phyloP scores from a whole-genome alignment of 2,113 vertebrate genomes.

The Stercorarius parasiticus region DNA sequence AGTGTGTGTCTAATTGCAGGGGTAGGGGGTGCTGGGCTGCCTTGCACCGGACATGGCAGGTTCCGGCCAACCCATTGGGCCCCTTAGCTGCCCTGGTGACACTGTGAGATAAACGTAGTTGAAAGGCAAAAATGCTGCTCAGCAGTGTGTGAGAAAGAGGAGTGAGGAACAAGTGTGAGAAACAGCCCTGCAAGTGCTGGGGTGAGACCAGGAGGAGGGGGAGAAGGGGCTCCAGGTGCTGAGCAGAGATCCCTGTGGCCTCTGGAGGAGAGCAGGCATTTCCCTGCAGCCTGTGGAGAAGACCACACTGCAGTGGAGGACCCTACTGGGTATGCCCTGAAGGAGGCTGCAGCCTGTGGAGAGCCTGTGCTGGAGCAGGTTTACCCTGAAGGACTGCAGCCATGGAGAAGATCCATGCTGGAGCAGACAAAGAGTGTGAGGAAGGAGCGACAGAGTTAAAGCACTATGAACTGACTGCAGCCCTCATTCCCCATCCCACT shows the following conservation, averaged over 20 bases:
- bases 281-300: neutral
- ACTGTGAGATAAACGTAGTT: too few relatives aligned
- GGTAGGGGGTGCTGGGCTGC: rapidly evolving
- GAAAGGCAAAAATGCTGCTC: neutral
- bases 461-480: neutral
- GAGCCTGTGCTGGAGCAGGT: neutral
- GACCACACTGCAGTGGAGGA: neutral
- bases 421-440: neutral
- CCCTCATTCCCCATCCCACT: neutral
- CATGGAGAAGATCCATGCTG: neutral
- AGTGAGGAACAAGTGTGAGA: neutral
- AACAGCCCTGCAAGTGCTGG: rapidly evolving
- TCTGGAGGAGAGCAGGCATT: neutral
- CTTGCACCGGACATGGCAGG: rapidly evolving
- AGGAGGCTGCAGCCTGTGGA: neutral
- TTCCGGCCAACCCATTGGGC: rapidly evolving
- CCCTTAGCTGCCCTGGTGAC: too few relatives aligned
- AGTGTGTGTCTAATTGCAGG: rapidly evolving
- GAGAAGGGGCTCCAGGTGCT: rapidly evolving
- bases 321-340: neutral
- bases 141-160: neutral
- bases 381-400: neutral
- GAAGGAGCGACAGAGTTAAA: neutral
- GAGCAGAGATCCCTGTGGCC: rapidly evolving
- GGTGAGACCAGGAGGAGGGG: neutral